Evolutionary conservation across 2,797 vertebrate species (phyloP).

Genomic region (Bovichtus variegatus): DNA sequence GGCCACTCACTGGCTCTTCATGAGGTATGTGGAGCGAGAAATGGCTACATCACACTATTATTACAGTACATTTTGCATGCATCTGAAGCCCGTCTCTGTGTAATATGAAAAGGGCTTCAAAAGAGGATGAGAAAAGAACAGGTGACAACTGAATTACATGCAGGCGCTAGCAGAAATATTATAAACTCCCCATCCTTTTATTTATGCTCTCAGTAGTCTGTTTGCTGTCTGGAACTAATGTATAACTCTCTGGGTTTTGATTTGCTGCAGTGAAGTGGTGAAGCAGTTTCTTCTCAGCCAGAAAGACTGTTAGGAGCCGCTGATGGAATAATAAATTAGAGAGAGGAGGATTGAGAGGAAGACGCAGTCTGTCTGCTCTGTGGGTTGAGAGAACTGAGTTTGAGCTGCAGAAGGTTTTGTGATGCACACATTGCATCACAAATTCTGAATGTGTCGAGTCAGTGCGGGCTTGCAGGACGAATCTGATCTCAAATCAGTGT

Average conservation of each 20-base stretch:
- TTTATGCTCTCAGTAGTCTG: conserved; percentile 19
- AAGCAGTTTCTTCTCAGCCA: conserved; percentile 43
- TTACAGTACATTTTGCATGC: neutral
- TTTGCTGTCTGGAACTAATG: conserved; percentile 42
- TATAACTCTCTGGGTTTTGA: conserved; percentile 48
- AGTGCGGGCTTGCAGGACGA: neutral
- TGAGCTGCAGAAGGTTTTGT: conserved; percentile 18
- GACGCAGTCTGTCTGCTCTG: conserved; percentile 34
- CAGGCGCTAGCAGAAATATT: neutral
- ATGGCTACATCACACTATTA: neutral
- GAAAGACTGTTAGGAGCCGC: conserved; percentile 30
- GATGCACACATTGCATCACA: conserved; percentile 34
- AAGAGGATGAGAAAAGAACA: conserved; percentile 3
- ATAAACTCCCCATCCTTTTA: neutral
- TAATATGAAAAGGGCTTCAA: neutral
- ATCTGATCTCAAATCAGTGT: conserved; percentile 29
- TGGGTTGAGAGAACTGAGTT: conserved; percentile 1
- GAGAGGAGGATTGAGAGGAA: conserved; percentile 24
- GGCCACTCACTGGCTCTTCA: conserved; percentile 93
- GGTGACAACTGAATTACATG: conserved; percentile 14
- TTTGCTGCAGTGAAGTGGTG: conserved; percentile 46
- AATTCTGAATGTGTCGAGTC: conserved; percentile 9
- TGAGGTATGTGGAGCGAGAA: conserved; percentile 80
- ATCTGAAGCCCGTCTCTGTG: neutral
- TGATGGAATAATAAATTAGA: conserved; percentile 65